phyloP scores from a whole-genome alignment of 2,113 vertebrate genomes.

The Beaufortia kweichowensis region DNA sequence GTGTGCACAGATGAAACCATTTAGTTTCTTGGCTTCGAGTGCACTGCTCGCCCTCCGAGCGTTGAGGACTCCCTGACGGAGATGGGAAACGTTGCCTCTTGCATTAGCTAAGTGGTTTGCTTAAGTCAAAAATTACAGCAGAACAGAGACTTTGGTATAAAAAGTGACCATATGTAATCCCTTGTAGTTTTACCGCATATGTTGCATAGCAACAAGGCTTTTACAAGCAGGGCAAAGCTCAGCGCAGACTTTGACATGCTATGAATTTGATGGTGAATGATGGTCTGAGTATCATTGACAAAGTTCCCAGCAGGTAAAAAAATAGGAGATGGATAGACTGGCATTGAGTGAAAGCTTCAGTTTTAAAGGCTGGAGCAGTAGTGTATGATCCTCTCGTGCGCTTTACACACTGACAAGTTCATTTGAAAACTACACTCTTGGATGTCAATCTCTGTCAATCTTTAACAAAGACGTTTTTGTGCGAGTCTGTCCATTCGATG shows the following conservation, averaged over 20 bases:
- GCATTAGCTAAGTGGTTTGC: background rate
- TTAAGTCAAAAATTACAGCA: background rate
- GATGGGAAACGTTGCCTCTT: background rate
- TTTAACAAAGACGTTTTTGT: constrained; percentile 2
- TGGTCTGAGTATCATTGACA: constrained; percentile 2
- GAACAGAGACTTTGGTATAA: background rate
- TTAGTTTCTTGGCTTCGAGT: constrained; percentile 46
- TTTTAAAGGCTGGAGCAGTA: constrained; percentile 9
- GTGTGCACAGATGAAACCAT: constrained; percentile 51
- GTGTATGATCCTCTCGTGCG: background rate
- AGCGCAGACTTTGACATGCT: constrained; percentile 6
- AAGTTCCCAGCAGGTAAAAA: constrained; percentile 22
- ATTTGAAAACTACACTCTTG: constrained; percentile 30
- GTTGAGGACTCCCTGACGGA: constrained; percentile 13
- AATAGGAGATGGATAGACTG: constrained; percentile 10
- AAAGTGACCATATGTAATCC: background rate
- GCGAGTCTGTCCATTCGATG: background rate
- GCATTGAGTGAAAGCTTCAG: constrained; percentile 14
- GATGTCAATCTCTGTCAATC: constrained; percentile 21
- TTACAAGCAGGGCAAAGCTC: background rate
- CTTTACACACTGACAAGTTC: constrained; percentile 26
- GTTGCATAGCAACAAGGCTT: constrained; percentile 1
- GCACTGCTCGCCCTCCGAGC: constrained; percentile 11
- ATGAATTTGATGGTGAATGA: background rate
- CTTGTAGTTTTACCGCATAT: background rate